Percentiles rank a stretch among this genome's conserved stretches.
These are phyloP conservation scores for Myotis vivesi DNA, from an alignment of 2,797 vertebrate genomes.

Conservation along the genomic window DNA sequence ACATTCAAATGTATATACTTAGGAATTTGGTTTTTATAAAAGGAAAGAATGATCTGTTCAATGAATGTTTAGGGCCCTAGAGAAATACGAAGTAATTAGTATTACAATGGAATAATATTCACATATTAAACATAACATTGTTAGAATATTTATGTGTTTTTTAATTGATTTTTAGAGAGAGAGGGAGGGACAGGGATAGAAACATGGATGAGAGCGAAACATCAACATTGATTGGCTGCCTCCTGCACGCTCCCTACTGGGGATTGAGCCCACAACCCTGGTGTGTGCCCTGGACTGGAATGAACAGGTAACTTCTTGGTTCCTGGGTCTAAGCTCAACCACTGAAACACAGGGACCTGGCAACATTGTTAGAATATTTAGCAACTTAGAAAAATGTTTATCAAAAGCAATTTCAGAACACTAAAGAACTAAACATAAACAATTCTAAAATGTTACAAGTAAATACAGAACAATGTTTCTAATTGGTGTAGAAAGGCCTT, in stretches of 20 bases:
- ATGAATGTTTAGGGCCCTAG: not conserved
- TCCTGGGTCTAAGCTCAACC: too few relatives aligned
- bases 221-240: too few relatives aligned
- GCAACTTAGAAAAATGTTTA: constrained; percentile 34
- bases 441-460: constrained; percentile 23
- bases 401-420: not conserved
- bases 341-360: too few relatives aligned
- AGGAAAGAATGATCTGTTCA: not conserved
- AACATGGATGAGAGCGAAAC: too few relatives aligned
- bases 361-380: constrained; percentile 16
- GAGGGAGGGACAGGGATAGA: too few relatives aligned
- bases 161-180: too few relatives aligned
- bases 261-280: too few relatives aligned
- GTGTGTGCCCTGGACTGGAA: too few relatives aligned
- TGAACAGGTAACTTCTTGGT: too few relatives aligned
- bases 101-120: not conserved
- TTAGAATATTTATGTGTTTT: not conserved
- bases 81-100: constrained; percentile 14
- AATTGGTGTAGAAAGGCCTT: not conserved
- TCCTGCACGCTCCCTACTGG: too few relatives aligned
- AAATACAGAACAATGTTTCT: constrained; percentile 7
- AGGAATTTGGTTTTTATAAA: constrained; percentile 35
- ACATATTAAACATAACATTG: constrained; percentile 10
- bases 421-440: constrained; percentile 37
- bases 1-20: not conserved